phyloP scores from a whole-genome alignment of 2,797 vertebrate species.

The Micropoecilia bifurca region DNA sequence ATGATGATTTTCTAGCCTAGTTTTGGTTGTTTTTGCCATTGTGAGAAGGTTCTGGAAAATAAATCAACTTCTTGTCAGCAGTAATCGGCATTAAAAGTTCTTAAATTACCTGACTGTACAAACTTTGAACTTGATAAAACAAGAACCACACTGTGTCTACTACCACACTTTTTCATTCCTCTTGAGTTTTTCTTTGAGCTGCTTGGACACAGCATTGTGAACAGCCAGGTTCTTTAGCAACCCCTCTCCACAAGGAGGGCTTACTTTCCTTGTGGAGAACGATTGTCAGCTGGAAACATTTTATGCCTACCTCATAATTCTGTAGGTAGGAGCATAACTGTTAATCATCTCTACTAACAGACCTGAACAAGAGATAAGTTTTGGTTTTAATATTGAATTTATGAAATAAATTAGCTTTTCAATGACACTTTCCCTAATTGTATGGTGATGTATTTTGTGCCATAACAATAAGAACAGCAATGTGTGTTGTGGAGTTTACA shows the following conservation, averaged over 20 bases:
- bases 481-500: neutral
- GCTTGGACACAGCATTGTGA: neutral
- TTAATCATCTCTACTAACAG: neutral
- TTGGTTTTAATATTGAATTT: neutral
- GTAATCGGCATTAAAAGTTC: neutral
- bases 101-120: neutral
- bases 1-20: neutral
- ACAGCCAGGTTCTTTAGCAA: neutral
- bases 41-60: neutral
- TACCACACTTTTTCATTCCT: neutral
- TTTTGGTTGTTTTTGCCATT: neutral
- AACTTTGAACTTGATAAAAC: neutral
- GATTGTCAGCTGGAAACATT: neutral
- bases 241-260: neutral
- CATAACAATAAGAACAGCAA: neutral
- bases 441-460: neutral
- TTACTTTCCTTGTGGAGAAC: neutral
- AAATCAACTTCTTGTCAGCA: neutral
- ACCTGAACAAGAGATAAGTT: neutral
- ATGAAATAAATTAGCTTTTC: neutral
- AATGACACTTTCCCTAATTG: neutral
- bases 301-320: neutral
- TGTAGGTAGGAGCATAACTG: neutral
- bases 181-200: neutral
- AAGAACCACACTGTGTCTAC: neutral